These are phyloP conservation scores for Meloidogyne hapla DNA, from an alignment of 1,140 invertebrate species.

Conservation along the genomic window DNA sequence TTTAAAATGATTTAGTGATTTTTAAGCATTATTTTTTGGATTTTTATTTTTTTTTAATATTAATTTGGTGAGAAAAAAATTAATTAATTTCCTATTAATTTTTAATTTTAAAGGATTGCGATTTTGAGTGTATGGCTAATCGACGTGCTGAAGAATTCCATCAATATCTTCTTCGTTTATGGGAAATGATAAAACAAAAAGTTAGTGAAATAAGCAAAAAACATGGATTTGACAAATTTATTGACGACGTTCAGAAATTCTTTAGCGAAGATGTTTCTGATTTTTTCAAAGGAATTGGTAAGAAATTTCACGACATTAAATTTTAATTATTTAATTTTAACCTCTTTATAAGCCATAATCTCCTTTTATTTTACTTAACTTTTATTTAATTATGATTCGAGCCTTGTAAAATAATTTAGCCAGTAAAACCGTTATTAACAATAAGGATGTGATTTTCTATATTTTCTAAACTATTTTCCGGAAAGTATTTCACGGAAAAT, in stretches of 20 bases:
- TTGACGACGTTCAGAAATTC: conserved; percentile 22
- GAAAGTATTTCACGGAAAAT: too few species aligned
- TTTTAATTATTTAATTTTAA: background rate
- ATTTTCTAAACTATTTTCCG: too few species aligned
- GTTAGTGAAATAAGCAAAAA: conserved; percentile 29
- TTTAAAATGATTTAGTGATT: too few species aligned
- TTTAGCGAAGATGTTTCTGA: conserved; percentile 17
- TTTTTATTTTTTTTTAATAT: background rate
- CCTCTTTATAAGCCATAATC: background rate
- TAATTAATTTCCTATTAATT: background rate
- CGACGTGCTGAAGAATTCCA: conserved; percentile 34
- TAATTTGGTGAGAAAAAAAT: too few species aligned
- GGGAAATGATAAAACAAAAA: conserved; percentile 47
- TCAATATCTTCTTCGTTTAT: conserved; percentile 40
- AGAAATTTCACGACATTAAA: background rate
- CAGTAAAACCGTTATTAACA: too few species aligned
- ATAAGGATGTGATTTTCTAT: too few species aligned
- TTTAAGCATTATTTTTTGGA: background rate
- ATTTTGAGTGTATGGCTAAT: conserved; percentile 36
- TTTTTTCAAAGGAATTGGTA: background rate
- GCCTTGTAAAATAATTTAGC: too few species aligned
- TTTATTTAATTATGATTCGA: too few species aligned
- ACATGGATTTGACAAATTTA: conserved; percentile 20
- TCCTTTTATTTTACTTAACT: background rate
- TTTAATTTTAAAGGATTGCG: conserved; percentile 37